These are phyloP conservation scores for Dolichoris vasculosae DNA, from an alignment of 1,140 invertebrate genomes.

Conservation along the genomic window DNA sequence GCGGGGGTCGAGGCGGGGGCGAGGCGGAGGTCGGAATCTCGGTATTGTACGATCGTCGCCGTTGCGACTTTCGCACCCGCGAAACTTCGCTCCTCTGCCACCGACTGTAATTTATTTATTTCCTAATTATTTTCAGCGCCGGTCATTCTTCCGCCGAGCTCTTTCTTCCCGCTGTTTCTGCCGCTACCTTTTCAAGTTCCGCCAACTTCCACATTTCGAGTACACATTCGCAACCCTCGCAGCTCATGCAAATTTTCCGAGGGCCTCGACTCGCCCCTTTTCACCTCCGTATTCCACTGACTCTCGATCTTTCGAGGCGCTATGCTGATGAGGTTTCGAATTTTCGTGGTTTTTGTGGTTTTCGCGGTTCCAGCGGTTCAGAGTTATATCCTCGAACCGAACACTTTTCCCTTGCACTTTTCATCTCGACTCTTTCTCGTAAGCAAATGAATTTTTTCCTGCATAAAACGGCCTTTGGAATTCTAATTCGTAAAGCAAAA, in stretches of 20 bases:
- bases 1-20: too few species aligned
- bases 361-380: not conserved
- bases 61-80: constrained; percentile 16
- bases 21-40: not conserved
- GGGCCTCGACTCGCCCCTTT: not conserved
- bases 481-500: not conserved
- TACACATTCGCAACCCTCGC: not conserved
- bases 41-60: constrained; percentile 58
- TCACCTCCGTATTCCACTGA: not conserved
- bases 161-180: constrained; percentile 20
- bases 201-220: not conserved
- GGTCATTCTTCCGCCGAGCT: not conserved
- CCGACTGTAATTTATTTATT: constrained; percentile 66
- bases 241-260: constrained; percentile 15
- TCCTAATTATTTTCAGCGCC: constrained; percentile 58
- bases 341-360: not conserved
- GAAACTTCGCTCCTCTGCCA: constrained; percentile 56
- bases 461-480: too few species aligned
- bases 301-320: not conserved
- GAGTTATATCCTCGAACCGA: not conserved
- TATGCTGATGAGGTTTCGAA: constrained; percentile 2
- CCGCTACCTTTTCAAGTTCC: not conserved
- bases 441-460: not conserved
- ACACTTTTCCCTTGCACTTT: not conserved
- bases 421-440: not conserved